Conservation (phyloP, 2,888 invertebrate species). For the Torymus auratus region DNA sequence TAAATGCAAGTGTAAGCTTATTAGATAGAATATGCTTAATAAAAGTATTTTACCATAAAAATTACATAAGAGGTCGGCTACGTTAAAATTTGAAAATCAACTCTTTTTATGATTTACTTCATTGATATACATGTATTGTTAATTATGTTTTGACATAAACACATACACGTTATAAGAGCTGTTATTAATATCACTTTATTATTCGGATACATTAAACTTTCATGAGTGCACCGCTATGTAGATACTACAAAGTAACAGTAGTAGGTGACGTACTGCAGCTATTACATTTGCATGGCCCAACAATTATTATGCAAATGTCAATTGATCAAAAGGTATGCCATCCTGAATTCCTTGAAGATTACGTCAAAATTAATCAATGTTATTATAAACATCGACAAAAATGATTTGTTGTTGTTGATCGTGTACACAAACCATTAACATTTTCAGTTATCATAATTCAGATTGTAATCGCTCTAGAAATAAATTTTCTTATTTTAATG, state of each 20-base stretch:
- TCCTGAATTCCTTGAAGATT: conserved; percentile 35
- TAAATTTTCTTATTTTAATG: too few relatives aligned
- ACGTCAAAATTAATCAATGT: conserved; percentile 13
- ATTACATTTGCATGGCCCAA: conserved; percentile 37
- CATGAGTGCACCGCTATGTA: conserved; percentile 12
- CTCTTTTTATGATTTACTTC: too few relatives aligned
- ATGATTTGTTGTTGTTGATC: neutral
- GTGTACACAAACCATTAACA: too few relatives aligned
- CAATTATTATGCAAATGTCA: conserved; percentile 46
- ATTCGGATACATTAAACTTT: conserved; percentile 39
- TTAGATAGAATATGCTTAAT: too few relatives aligned
- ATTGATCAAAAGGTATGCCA: conserved; percentile 39
- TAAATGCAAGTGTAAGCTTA: too few relatives aligned
- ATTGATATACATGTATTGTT: too few relatives aligned
- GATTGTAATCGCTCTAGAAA: too few relatives aligned
- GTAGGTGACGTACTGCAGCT: conserved; percentile 28
- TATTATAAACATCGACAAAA: neutral
- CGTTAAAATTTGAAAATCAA: too few relatives aligned
- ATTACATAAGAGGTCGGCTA: too few relatives aligned
- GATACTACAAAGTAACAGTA: conserved; percentile 26
- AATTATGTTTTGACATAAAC: neutral
- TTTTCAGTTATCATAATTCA: too few relatives aligned
- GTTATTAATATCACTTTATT: conserved; percentile 16
- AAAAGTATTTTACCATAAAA: too few relatives aligned
- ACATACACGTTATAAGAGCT: neutral